Base-by-base conservation (phyloP, 2,113 vertebrate genomes). In the Ranitomeya imitator region DNA sequence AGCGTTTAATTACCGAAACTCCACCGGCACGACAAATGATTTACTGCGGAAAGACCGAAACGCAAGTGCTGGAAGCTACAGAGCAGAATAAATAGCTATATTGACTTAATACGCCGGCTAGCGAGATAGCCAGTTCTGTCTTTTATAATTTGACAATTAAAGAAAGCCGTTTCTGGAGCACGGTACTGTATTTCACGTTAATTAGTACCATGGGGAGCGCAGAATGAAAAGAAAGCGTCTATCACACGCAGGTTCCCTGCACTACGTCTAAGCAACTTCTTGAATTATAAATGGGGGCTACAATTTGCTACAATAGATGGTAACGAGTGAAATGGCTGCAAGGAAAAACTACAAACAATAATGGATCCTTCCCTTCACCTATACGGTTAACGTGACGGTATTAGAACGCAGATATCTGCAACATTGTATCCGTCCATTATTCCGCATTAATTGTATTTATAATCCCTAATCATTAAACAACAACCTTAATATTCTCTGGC, bases 71-170 rank as follows among this genome's bases (percentile, higher is more conserved):
- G 71, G 71, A 88, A 54, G 52, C 55, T 83, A 83, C 67, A 65
- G 86, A 82, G 79, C 37, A 31, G 52, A 83, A 83, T 83, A 88
- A 63, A 89, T 89, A 76, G 67, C 60, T 19, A 54, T 78, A 89
- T 77, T 76, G 61, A 84, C 45, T 77, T 84, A 83, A 83, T 88
- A 83, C 69, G 31, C 61, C 31, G 52, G 73, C 80, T 14, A n/a
- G 73, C 21, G 21, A 54, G 81, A 52, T 85, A 45, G 87, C 73
- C 87, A 89, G 60, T 61, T 89, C 82, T 55, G 60, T 85, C 87
- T 89, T 84, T 89, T 79, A 79, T 89, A 89, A 89, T 85, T 59
- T 89, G 82, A 89, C 87, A 89, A 89, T 89, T 89, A 89, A 89
- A 85, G 82, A 79, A 89, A 78, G 87, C 51, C 69, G 82, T 84